These are phyloP conservation scores for Rattus norvegicus DNA, from an alignment of 2,113 vertebrate genomes.

Conservation along the genomic window GRCr8 NC_086039.1:145800001-145800500, in stretches of 20 bases:
- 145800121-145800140: slow-evolving; percentile 34
- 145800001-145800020: background rate
- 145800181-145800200: slow-evolving; percentile 21
- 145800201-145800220: slow-evolving; percentile 41
- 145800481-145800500: background rate
- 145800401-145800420: background rate
- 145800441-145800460: background rate
- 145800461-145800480: background rate
- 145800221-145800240: background rate
- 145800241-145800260: background rate
- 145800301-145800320: background rate
- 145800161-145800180: background rate
- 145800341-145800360: slow-evolving; percentile 22
- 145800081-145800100: slow-evolving; percentile 25
- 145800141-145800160: background rate
- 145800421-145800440: background rate
- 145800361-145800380: slow-evolving; percentile 1
- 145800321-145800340: background rate
- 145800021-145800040: background rate
- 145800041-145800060: background rate
- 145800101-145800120: background rate
- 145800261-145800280: slow-evolving; percentile 27
- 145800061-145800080: background rate
- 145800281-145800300: background rate
- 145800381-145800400: background rate